phyloP scores from a whole-genome alignment of 2,797 vertebrate genomes.

The Sebastes kiyomatsui region DNA sequence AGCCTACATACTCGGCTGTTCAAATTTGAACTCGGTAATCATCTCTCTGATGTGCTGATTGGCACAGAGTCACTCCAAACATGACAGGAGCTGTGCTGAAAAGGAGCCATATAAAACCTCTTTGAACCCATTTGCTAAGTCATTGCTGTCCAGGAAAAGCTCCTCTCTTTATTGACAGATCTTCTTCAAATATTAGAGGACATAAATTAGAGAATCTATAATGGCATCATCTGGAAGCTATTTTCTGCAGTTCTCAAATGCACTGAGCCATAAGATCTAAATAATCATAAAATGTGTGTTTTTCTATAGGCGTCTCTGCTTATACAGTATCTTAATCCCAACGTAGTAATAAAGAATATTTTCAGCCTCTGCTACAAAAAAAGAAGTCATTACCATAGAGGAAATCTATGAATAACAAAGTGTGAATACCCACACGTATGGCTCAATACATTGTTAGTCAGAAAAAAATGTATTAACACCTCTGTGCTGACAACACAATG shows the following conservation, averaged over 20 bases:
- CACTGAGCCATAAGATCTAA: conserved; percentile 19
- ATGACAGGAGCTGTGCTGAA: conserved; percentile 31
- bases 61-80: conserved; percentile 48
- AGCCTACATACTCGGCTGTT: conserved; percentile 58
- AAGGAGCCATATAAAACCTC: conserved; percentile 28
- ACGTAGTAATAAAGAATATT: conserved; percentile 3
- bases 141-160: conserved; percentile 41
- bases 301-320: neutral
- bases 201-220: conserved; percentile 49
- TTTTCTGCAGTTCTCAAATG: conserved; percentile 37
- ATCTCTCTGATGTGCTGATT: conserved; percentile 63
- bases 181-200: conserved; percentile 52
- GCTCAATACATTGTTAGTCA: conserved; percentile 38
- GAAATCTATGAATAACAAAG: conserved; percentile 54
- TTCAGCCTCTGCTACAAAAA: conserved; percentile 3
- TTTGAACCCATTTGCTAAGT: conserved; percentile 40
- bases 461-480: conserved; percentile 57
- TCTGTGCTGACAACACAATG: conserved; percentile 41
- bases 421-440: conserved; percentile 23
- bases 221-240: conserved; percentile 28
- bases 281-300: conserved; percentile 34
- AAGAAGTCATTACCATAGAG: conserved; percentile 9
- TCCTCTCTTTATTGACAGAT: conserved; percentile 37
- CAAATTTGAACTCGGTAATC: conserved; percentile 70
- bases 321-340: neutral